phyloP scores from a whole-genome alignment of 2,797 vertebrate species.

The Karalla daura region DNA sequence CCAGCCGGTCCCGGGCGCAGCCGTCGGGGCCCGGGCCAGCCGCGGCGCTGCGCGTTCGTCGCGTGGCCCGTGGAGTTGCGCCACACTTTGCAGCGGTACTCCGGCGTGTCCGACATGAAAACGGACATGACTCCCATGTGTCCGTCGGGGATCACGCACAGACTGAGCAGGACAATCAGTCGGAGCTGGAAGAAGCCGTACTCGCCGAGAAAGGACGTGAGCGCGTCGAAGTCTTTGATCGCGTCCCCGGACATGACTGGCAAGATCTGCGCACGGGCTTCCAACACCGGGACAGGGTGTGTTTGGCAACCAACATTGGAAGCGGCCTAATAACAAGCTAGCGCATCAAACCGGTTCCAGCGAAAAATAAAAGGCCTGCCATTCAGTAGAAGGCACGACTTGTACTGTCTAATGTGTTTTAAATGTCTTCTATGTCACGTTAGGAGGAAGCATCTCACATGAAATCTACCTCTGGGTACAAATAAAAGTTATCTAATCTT shows the following conservation, averaged over 20 bases:
- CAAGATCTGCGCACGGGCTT: neutral
- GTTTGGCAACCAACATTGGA: no score
- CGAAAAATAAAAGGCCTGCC: no score
- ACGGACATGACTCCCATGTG: slow-evolving; percentile 36
- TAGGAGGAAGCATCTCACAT: no score
- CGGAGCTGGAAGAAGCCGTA: slow-evolving; percentile 49
- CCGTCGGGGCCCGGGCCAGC: slow-evolving; percentile 22
- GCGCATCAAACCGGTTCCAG: no score
- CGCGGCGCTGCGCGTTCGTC: slow-evolving; percentile 10
- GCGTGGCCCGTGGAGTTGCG: neutral
- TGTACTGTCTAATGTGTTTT: no score
- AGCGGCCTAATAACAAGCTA: no score
- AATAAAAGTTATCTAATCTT: no score
- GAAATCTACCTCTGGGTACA: no score
- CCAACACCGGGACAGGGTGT: no score
- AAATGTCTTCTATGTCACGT: no score
- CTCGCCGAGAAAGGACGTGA: slow-evolving; percentile 54
- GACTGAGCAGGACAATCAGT: slow-evolving; percentile 42
- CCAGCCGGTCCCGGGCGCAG: slow-evolving; percentile 44
- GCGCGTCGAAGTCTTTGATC: slow-evolving; percentile 35
- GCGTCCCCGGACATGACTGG: neutral
- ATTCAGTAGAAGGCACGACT: no score
- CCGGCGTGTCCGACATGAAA: slow-evolving; percentile 61
- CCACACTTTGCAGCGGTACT: slow-evolving; percentile 49
- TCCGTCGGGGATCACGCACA: slow-evolving; percentile 28